phyloP scores from a whole-genome alignment of 2,888 invertebrate genomes.

The Rotaria magnacalcarata region DNA sequence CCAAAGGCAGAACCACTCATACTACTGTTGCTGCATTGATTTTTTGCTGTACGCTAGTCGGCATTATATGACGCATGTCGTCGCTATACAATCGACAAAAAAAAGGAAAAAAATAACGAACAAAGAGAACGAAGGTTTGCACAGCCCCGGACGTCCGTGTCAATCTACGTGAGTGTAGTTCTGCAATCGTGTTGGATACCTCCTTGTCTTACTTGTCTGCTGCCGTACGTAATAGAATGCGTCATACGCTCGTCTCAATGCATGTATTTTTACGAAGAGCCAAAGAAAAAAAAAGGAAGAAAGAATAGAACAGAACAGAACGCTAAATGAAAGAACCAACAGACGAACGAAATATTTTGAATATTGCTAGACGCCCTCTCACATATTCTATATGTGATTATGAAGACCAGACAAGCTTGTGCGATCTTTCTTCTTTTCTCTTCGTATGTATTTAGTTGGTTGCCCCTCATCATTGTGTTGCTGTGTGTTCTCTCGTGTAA shows the following conservation, averaged over 20 bases:
- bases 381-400: slow-evolving; percentile 26
- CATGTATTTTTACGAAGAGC: background rate
- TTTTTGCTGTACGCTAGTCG: background rate
- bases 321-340: background rate
- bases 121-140: background rate
- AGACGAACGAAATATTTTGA: slow-evolving; percentile 16
- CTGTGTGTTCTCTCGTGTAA: background rate
- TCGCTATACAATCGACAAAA: background rate
- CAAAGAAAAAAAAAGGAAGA: background rate
- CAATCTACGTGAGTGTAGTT: background rate
- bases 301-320: background rate
- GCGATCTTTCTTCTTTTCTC: slow-evolving; percentile 10
- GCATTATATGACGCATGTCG: background rate
- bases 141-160: slow-evolving; percentile 29
- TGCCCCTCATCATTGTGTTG: background rate
- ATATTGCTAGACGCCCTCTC: slow-evolving; percentile 9
- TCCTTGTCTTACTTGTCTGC: background rate
- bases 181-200: background rate
- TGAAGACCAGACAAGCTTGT: background rate
- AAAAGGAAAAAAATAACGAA: background rate
- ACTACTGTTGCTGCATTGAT: background rate
- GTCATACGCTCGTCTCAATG: background rate
- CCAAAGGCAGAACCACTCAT: background rate
- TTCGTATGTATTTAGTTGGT: slow-evolving; percentile 18
- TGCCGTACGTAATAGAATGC: background rate